Evolutionary conservation across 1,140 invertebrate species (phyloP).

Genomic region (Luehdorfia chinensis): DNA sequence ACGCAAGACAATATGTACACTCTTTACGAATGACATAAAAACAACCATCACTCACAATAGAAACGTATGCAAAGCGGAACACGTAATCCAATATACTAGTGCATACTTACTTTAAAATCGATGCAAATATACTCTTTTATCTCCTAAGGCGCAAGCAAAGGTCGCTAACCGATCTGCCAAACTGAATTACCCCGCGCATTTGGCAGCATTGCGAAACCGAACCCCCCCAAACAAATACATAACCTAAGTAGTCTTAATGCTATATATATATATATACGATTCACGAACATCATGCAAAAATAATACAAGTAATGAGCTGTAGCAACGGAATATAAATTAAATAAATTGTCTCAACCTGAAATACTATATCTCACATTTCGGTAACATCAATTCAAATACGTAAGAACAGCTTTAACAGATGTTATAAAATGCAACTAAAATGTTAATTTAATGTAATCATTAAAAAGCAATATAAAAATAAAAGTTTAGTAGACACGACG

Average conservation of each 20-base stretch:
- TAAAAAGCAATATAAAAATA: conserved; percentile 63
- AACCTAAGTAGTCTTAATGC: conserved; percentile 23
- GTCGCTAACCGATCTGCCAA: conserved; percentile 20
- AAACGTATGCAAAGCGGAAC: neutral
- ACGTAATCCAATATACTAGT: neutral
- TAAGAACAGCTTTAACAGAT: conserved; percentile 39
- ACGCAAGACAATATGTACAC: neutral
- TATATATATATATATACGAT: no score
- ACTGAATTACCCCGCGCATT: conserved; percentile 1
- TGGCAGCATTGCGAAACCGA: conserved; percentile 1
- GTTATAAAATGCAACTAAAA: conserved; percentile 39
- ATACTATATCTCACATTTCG: neutral
- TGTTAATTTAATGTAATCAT: conserved; percentile 32
- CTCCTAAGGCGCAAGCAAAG: conserved; percentile 24
- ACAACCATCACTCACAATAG: neutral
- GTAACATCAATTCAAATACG: conserved; percentile 26
- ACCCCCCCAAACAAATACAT: conserved; percentile 39
- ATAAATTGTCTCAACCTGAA: neutral
- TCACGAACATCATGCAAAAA: conserved; percentile 28
- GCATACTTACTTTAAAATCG: conserved; percentile 1
- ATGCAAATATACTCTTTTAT: conserved; percentile 7
- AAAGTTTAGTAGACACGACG: conserved; percentile 44
- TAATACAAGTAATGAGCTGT: conserved; percentile 13
- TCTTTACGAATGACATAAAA: neutral
- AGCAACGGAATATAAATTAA: neutral